Evolutionary conservation across 2,888 invertebrate species (phyloP).

Genomic region (Dynastes tityus): DNA sequence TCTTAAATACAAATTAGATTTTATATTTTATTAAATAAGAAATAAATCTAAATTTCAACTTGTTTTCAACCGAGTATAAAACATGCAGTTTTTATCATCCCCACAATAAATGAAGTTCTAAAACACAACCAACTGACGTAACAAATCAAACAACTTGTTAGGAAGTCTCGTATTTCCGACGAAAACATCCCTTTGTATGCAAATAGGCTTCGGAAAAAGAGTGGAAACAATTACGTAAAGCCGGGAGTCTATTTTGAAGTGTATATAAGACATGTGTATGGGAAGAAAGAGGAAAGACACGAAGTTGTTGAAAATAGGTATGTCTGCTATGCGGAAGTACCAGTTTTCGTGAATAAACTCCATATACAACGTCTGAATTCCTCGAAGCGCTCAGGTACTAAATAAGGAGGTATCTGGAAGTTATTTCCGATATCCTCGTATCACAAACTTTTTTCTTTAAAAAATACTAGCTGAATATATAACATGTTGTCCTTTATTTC

Average conservation of each 20-base stretch:
- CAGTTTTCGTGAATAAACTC: conserved; percentile 15
- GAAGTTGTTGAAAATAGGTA: conserved; percentile 3
- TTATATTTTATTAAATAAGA: no score
- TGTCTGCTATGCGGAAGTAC: conserved; percentile 27
- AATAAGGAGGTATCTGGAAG: not conserved
- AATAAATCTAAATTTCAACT: no score
- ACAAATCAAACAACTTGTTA: conserved; percentile 46
- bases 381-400: not conserved
- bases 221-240: conserved; percentile 34
- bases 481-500: no score
- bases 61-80: no score
- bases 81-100: not conserved
- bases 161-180: conserved; percentile 21
- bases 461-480: no score
- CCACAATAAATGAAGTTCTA: conserved; percentile 15
- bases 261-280: not conserved
- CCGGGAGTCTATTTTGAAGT: conserved; percentile 36
- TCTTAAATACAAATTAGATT: no score
- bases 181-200: conserved; percentile 44
- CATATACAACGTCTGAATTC: not conserved
- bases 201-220: conserved; percentile 38
- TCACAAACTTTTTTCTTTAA: no score
- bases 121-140: conserved; percentile 10
- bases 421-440: no score
- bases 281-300: not conserved